Conservation (phyloP, 2,797 vertebrate species). For the Neosilurus hyrtlii region DNA sequence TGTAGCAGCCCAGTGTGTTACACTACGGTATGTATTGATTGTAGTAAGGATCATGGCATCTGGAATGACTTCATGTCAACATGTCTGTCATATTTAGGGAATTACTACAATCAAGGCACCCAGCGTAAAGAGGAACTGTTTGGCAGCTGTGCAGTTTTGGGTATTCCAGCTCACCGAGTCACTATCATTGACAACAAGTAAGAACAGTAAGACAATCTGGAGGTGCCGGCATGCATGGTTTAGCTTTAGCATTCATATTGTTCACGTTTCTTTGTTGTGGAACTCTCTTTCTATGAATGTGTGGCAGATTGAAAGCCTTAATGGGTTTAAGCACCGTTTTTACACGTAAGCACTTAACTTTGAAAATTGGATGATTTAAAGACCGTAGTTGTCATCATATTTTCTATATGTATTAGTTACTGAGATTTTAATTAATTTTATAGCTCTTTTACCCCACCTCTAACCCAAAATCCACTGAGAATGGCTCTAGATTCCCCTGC, state of each 20-base stretch:
- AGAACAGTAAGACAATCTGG: slow-evolving; percentile 50
- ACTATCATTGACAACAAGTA: slow-evolving; percentile 87
- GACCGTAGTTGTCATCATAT: no score
- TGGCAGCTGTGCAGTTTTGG: slow-evolving; percentile 85
- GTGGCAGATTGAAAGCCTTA: no score
- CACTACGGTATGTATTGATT: neutral
- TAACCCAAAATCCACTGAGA: no score
- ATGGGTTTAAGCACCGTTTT: no score
- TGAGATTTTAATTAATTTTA: no score
- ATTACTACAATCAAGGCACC: slow-evolving; percentile 89
- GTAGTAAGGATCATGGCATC: neutral
- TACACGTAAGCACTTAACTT: no score
- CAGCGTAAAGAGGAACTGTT: slow-evolving; percentile 86
- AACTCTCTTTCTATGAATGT: no score
- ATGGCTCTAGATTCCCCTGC: no score
- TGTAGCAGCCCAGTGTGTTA: neutral
- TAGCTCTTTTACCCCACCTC: no score
- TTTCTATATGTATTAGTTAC: no score
- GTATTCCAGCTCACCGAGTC: slow-evolving; percentile 81
- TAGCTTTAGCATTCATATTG: neutral
- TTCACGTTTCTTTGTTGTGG: no score
- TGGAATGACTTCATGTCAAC: slow-evolving; percentile 1
- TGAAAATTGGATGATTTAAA: no score
- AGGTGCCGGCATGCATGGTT: neutral
- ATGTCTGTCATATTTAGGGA: slow-evolving; percentile 74